Conservation (phyloP, 2,888 invertebrate species). For the Macrophya alboannulata region DNA sequence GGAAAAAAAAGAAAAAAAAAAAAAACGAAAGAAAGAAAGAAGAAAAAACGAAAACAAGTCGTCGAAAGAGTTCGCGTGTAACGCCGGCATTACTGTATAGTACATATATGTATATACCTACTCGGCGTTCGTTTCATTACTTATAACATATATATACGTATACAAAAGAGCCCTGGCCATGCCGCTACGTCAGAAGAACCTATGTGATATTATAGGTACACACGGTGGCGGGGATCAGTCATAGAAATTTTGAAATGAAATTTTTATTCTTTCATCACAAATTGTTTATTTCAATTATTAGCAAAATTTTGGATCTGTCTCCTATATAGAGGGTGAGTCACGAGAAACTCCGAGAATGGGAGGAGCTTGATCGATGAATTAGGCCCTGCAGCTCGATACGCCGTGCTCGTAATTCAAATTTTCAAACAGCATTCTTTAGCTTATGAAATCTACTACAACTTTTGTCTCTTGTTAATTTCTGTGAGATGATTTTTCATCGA, state of each 20-base stretch:
- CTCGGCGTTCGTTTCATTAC: constrained; percentile 1
- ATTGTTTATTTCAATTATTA: neutral
- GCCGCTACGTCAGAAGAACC: neutral
- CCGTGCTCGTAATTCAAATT: too few species aligned
- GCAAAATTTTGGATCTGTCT: too few species aligned
- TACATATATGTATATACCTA: too few species aligned
- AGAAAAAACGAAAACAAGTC: neutral
- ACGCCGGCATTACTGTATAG: neutral
- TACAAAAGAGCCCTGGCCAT: neutral
- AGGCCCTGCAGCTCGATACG: too few species aligned
- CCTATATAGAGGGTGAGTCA: too few species aligned
- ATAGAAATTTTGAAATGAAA: neutral
- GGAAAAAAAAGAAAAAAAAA: neutral
- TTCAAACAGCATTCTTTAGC: too few species aligned
- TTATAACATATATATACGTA: neutral
- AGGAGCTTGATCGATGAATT: too few species aligned
- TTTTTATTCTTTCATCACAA: neutral
- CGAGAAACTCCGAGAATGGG: too few species aligned
- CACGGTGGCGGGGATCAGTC: neutral
- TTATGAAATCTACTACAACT: too few species aligned
- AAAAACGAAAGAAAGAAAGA: neutral
- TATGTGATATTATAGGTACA: neutral
- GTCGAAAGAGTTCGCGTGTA: neutral
- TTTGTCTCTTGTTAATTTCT: too few species aligned
- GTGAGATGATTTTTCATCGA: too few species aligned